A percentile compares a stretch with the other conserved stretches of the same genome.
Conservation (phyloP, 2,113 vertebrate species). For the Oncorhynchus kisutch region DNA sequence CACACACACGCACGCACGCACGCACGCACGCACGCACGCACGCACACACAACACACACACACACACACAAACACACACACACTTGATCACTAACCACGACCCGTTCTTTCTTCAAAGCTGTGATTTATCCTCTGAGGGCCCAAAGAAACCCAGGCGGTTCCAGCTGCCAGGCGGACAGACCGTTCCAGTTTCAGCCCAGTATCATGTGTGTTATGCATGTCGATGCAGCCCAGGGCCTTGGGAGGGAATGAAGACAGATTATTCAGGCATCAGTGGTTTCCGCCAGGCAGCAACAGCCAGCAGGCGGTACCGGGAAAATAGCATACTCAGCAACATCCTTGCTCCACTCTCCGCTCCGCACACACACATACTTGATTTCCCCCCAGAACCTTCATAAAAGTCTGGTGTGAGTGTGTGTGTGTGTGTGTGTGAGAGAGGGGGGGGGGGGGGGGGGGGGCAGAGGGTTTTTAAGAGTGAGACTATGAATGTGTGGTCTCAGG, state of each 20-base stretch:
- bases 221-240: slow-evolving; percentile 33
- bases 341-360: slow-evolving; percentile 9
- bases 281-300: slow-evolving; percentile 9
- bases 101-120: neutral
- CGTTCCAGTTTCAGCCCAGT: neutral
- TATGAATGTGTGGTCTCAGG: neutral
- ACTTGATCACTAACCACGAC: too few species aligned
- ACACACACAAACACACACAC: neutral
- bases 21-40: neutral
- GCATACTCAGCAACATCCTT: slow-evolving; percentile 47
- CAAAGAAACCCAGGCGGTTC: neutral
- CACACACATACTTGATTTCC: neutral
- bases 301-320: slow-evolving; percentile 24
- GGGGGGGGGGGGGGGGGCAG: too few species aligned
- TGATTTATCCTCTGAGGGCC: neutral
- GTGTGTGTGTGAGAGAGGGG: neutral
- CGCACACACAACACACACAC: neutral
- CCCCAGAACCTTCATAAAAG: neutral
- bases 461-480: neutral
- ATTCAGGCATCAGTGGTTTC: slow-evolving; percentile 34
- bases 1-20: neutral
- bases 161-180: slow-evolving; percentile 13
- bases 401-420: slow-evolving; percentile 14
- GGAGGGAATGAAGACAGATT: slow-evolving; percentile 52
- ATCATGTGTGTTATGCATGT: slow-evolving; percentile 33